Conservation (phyloP, 2,888 invertebrate genomes). For the Ectobius pallidus region DNA sequence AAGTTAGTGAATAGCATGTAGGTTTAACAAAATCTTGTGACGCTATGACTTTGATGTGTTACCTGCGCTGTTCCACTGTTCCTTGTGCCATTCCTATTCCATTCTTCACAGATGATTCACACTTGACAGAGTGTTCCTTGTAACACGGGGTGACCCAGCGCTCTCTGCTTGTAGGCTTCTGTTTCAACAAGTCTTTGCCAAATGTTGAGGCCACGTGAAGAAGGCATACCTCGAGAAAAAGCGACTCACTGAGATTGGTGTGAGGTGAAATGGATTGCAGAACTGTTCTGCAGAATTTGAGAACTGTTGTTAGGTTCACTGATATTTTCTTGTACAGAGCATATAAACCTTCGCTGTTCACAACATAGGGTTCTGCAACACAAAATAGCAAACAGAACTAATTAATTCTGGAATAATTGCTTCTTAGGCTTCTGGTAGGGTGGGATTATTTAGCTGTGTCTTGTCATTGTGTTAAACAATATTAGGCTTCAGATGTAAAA, state of each 20-base stretch:
- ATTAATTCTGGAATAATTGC: background rate
- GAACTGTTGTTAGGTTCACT: background rate
- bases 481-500: background rate
- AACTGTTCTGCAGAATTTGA: background rate
- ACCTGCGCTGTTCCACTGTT: background rate
- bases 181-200: background rate
- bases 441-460: too few relatives aligned
- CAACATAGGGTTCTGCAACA: background rate
- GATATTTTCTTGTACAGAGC: background rate
- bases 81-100: background rate
- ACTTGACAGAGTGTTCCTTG: background rate
- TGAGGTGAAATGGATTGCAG: background rate
- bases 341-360: background rate
- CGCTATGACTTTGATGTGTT: background rate
- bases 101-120: background rate
- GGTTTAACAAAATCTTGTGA: background rate
- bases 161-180: background rate
- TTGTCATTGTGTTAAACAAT: too few relatives aligned
- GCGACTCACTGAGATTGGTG: background rate
- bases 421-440: background rate
- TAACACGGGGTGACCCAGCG: background rate
- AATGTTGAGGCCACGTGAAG: background rate
- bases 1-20: too few relatives aligned
- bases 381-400: background rate
- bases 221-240: background rate